These are phyloP conservation scores for Meghimatium bilineatum DNA, from an alignment of 2,888 invertebrate genomes.

Conservation along the genomic window DNA sequence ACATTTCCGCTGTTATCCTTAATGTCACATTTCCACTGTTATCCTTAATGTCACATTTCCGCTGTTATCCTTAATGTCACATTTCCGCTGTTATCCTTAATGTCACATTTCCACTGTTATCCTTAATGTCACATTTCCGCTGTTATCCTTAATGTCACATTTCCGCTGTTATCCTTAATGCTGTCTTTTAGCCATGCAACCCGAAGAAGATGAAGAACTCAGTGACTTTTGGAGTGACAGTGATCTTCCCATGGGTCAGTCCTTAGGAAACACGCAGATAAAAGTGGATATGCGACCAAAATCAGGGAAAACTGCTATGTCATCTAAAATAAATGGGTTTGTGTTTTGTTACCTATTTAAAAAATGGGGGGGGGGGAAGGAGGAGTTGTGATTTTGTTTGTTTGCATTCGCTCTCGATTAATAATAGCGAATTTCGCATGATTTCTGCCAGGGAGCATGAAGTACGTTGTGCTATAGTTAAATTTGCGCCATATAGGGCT, in stretches of 20 bases:
- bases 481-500: no score
- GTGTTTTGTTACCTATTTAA: background rate
- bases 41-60: background rate
- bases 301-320: constrained; percentile 1
- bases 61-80: no score
- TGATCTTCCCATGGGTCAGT: constrained; percentile 59
- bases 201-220: constrained; percentile 55
- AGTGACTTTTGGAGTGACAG: constrained; percentile 65
- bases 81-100: background rate
- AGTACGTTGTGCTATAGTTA: no score
- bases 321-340: constrained; percentile 17
- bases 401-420: no score
- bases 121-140: background rate
- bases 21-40: background rate
- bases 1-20: background rate
- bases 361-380: no score
- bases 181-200: background rate
- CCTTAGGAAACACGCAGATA: constrained; percentile 50
- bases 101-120: background rate
- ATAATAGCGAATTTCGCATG: no score
- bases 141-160: background rate
- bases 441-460: no score
- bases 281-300: constrained; percentile 27
- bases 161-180: background rate
- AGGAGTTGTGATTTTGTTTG: no score